Conservation (phyloP, 2,888 invertebrate species). For the Fragum fragum region DNA sequence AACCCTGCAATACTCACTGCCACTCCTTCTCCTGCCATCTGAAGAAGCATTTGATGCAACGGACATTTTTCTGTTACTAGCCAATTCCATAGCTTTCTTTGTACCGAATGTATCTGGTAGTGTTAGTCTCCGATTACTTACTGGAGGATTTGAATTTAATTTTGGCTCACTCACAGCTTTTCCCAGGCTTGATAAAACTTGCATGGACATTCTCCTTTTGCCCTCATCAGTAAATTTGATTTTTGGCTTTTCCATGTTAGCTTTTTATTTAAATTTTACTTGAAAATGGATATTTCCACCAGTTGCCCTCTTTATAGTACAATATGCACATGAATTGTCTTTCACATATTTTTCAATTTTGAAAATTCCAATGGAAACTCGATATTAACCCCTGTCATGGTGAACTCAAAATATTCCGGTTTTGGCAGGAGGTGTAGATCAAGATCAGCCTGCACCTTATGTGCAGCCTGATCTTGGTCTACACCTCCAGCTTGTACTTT, state of each 20-base stretch:
- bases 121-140: slow-evolving; percentile 44
- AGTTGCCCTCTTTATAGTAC: too few species aligned
- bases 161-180: slow-evolving; percentile 39
- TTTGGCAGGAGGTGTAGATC: too few species aligned
- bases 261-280: too few species aligned
- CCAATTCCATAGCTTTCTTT: background rate
- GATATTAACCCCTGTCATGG: too few species aligned
- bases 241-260: slow-evolving; percentile 17
- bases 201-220: slow-evolving; percentile 55
- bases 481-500: too few species aligned
- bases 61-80: slow-evolving; percentile 46
- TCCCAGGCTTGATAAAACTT: slow-evolving; percentile 38
- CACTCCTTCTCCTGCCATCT: slow-evolving; percentile 53
- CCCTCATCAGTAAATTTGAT: background rate
- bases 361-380: too few species aligned
- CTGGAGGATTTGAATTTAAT: slow-evolving; percentile 54
- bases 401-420: too few species aligned
- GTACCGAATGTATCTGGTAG: slow-evolving; percentile 23
- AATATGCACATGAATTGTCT: too few species aligned
- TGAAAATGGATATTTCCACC: too few species aligned
- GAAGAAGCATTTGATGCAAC: slow-evolving; percentile 36
- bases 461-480: too few species aligned
- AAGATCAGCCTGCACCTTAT: too few species aligned
- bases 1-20: slow-evolving; percentile 53
- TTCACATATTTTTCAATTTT: too few species aligned